These are phyloP conservation scores for Himantopus leucocephalus DNA, from an alignment of 2,113 vertebrate species.

Conservation along the genomic window DNA sequence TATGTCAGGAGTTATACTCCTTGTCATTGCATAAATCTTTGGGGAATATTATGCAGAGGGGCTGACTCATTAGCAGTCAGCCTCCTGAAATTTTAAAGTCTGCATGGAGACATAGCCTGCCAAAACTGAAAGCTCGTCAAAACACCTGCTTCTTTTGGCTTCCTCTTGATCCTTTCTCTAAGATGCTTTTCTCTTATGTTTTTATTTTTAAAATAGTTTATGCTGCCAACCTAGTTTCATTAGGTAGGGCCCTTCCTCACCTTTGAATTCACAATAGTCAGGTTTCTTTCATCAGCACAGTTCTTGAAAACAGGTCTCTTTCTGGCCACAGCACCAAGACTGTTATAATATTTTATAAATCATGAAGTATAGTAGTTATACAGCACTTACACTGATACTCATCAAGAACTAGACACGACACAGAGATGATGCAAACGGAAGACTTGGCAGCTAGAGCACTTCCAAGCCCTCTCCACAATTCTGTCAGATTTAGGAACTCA, in stretches of 20 bases:
- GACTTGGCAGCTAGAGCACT: not conserved
- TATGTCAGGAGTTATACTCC: not conserved
- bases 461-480: not conserved
- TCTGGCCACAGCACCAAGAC: not conserved
- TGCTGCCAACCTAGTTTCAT: not conserved
- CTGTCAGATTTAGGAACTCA: not conserved
- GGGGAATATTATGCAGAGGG: not conserved
- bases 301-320: not conserved
- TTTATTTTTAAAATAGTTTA: not conserved
- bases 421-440: not conserved
- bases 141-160: not conserved
- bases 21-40: not conserved
- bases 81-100: not conserved
- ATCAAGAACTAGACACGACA: not conserved
- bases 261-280: not conserved
- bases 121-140: not conserved
- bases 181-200: not conserved
- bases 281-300: not conserved
- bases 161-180: not conserved
- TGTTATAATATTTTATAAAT: not conserved
- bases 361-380: not conserved
- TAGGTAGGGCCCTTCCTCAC: not conserved
- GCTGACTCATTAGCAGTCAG: not conserved
- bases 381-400: not conserved
- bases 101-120: not conserved